Percentiles rank a stretch among this genome's conserved stretches.
phyloP scores from a whole-genome alignment of 2,113 vertebrate species.

The Emydocephalus ijimae region DNA sequence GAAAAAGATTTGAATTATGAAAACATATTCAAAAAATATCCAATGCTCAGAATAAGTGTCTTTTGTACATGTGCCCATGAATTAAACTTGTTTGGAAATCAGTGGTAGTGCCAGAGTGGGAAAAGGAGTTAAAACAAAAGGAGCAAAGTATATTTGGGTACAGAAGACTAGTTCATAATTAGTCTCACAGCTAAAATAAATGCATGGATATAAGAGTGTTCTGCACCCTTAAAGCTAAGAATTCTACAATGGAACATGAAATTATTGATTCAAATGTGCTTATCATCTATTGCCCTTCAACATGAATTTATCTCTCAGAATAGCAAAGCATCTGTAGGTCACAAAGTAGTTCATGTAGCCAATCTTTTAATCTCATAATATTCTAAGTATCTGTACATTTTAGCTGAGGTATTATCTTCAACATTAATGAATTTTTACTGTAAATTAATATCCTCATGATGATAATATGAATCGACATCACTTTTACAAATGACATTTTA shows the following conservation, averaged over 20 bases:
- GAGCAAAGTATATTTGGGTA: neutral
- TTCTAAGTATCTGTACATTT: neutral
- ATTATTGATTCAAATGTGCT: neutral
- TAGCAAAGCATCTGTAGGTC: neutral
- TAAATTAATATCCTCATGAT: neutral
- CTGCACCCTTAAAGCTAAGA: neutral
- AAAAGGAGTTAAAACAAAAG: neutral
- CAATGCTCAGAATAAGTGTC: neutral
- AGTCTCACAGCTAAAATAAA: neutral
- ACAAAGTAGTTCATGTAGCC: neutral
- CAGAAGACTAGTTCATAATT: neutral
- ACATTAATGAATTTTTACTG: neutral
- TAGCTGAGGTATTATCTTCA: neutral
- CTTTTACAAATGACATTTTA: conserved; percentile 4
- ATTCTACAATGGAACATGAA: neutral
- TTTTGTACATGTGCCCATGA: neutral
- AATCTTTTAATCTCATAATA: neutral
- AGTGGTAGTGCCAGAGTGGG: neutral
- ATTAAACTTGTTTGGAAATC: neutral
- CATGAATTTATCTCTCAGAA: neutral
- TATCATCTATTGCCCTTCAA: neutral
- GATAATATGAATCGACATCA: neutral
- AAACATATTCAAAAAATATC: neutral
- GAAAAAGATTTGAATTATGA: neutral
- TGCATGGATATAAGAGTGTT: neutral